phyloP scores from a whole-genome alignment of 2,113 vertebrate species.

The Gambusia affinis region DNA sequence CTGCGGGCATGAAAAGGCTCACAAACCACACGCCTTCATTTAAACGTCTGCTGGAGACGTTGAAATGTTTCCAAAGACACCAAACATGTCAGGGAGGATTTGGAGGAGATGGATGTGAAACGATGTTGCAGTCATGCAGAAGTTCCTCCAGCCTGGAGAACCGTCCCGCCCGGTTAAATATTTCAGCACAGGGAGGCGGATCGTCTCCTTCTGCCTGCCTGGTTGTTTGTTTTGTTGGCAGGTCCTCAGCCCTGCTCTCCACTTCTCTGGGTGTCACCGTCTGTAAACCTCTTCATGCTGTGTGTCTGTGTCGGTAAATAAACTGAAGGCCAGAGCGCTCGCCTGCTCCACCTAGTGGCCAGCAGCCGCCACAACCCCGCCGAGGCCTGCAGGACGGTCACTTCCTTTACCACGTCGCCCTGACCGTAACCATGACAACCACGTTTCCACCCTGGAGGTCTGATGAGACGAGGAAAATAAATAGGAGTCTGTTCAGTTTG shows the following conservation, averaged over 20 bases:
- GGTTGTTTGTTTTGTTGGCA: conserved; percentile 14
- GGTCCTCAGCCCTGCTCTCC: neutral
- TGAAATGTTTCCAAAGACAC: conserved; percentile 1
- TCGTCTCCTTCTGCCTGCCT: neutral
- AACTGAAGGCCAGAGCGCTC: conserved; percentile 3
- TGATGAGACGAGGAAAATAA: no score
- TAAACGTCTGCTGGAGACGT: neutral
- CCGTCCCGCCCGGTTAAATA: fast-evolving
- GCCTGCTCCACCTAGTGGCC: conserved; percentile 57
- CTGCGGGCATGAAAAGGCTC: conserved; percentile 25
- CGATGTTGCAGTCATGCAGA: neutral
- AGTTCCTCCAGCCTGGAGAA: neutral
- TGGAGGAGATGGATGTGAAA: neutral
- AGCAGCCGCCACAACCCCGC: neutral
- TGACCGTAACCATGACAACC: neutral
- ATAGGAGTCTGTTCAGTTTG: no score
- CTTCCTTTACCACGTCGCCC: no score
- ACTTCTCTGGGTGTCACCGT: neutral
- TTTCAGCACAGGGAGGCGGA: neutral
- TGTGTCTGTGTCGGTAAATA: conserved; percentile 1
- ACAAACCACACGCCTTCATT: conserved; percentile 13
- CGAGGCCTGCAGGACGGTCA: no score
- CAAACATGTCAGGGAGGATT: conserved; percentile 11
- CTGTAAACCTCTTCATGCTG: neutral
- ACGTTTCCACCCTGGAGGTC: neutral